These are phyloP conservation scores for Mormyrops attenuatus DNA, from an alignment of 2,797 vertebrate species.

Conservation along the genomic window DNA sequence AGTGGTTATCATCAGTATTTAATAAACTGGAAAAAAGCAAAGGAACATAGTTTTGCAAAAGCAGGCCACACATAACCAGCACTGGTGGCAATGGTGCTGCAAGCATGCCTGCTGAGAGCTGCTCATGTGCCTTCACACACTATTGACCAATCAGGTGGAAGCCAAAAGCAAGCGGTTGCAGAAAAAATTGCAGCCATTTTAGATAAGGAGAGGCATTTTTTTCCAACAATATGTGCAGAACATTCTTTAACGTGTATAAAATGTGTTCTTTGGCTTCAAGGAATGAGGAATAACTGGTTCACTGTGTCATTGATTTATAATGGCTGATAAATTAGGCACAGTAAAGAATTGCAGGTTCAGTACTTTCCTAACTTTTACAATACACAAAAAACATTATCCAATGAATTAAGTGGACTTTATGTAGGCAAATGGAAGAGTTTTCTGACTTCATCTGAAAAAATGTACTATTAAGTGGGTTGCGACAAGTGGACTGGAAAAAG, in stretches of 20 bases:
- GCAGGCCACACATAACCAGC: neutral
- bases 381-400: neutral
- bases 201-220: neutral
- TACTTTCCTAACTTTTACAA: neutral
- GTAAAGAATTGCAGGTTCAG: neutral
- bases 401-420: neutral
- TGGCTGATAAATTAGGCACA: neutral
- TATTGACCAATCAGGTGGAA: neutral
- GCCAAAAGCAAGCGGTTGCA: neutral
- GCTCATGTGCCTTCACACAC: neutral
- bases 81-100: neutral
- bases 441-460: neutral
- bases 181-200: neutral
- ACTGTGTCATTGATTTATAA: neutral
- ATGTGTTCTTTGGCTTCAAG: neutral
- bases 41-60: neutral
- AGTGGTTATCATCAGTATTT: neutral
- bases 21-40: neutral
- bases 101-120: neutral
- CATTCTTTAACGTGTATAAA: neutral
- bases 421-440: neutral
- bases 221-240: neutral
- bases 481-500: neutral
- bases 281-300: neutral
- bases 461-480: neutral